Conservation (phyloP, 2,888 invertebrate species). For the Peribatodes rhomboidaria region DNA sequence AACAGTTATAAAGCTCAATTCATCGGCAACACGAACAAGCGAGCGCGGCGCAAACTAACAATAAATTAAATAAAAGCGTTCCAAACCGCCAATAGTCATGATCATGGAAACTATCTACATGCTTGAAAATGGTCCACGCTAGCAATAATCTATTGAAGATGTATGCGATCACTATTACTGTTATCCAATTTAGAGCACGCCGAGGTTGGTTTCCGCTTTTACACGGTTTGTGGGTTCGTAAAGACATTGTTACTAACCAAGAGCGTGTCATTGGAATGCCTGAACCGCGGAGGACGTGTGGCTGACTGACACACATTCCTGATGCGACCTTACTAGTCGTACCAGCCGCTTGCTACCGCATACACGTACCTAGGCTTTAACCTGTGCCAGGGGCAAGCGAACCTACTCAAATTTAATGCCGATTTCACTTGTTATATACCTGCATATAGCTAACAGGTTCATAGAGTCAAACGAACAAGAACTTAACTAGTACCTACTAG, state of each 20-base stretch:
- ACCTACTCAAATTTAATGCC: constrained; percentile 14
- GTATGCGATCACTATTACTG: constrained; percentile 86
- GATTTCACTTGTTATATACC: constrained; percentile 9
- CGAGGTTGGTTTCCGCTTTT: constrained; percentile 83
- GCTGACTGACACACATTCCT: constrained; percentile 74
- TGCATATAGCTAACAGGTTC: neutral
- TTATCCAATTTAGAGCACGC: constrained; percentile 84
- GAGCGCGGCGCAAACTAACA: constrained; percentile 55
- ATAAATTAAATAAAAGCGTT: constrained; percentile 66
- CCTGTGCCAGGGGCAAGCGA: constrained; percentile 33
- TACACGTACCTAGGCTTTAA: constrained; percentile 29
- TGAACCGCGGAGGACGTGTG: constrained; percentile 68
- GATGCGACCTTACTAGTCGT: constrained; percentile 52
- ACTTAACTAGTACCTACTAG: neutral
- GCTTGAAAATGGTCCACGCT: constrained; percentile 56
- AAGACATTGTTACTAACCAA: constrained; percentile 77
- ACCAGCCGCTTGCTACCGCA: constrained; percentile 38
- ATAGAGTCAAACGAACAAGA: neutral
- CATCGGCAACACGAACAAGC: constrained; percentile 46
- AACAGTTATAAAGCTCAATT: constrained; percentile 36
- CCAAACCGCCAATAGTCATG: constrained; percentile 73
- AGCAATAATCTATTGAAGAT: constrained; percentile 76
- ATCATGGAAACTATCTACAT: constrained; percentile 70
- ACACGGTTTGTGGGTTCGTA: constrained; percentile 79
- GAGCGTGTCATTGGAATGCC: constrained; percentile 73